Evolutionary conservation across 2,797 vertebrate species (phyloP).

Genomic region (Carduelis carduelis): DNA sequence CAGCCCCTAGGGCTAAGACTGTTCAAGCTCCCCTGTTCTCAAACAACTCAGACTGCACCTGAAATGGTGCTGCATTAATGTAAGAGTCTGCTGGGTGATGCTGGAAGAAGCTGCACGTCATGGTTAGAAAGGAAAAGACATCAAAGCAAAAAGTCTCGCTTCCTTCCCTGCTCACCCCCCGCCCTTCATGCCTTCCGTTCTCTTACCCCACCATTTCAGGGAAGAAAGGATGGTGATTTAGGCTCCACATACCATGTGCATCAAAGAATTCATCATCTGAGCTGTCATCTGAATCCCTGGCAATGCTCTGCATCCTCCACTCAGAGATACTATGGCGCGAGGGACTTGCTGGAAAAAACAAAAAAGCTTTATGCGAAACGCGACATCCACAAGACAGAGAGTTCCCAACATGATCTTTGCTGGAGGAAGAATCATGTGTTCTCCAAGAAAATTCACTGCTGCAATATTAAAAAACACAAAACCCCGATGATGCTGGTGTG

Average conservation of each 20-base stretch:
- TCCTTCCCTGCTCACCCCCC: constrained; percentile 12
- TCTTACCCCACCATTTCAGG: constrained; percentile 22
- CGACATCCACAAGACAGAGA: neutral
- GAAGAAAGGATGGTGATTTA: neutral
- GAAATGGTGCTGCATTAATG: neutral
- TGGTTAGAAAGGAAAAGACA: neutral
- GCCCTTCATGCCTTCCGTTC: neutral
- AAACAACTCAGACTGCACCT: neutral
- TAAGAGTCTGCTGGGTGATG: neutral
- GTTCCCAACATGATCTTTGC: constrained; percentile 45
- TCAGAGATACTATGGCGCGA: constrained; percentile 92
- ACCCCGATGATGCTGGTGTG: constrained; percentile 42
- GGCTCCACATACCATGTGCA: constrained; percentile 83
- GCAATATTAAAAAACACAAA: constrained; percentile 33
- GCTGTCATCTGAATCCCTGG: constrained; percentile 92
- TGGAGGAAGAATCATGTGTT: constrained; percentile 23
- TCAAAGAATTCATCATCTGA: constrained; percentile 97
- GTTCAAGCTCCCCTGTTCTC: neutral
- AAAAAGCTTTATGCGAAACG: neutral
- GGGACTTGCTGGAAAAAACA: constrained; percentile 84
- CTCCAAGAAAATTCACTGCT: constrained; percentile 42
- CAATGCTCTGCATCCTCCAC: constrained; percentile 98
- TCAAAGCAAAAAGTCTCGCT: constrained; percentile 5
- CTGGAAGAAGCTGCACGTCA: neutral
- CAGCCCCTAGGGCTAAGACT: neutral